Evolutionary conservation across 2,113 vertebrate genomes (phyloP), one percentile per base, ranked within the genome.

Genomic region (Larimichthys crocea): DNA sequence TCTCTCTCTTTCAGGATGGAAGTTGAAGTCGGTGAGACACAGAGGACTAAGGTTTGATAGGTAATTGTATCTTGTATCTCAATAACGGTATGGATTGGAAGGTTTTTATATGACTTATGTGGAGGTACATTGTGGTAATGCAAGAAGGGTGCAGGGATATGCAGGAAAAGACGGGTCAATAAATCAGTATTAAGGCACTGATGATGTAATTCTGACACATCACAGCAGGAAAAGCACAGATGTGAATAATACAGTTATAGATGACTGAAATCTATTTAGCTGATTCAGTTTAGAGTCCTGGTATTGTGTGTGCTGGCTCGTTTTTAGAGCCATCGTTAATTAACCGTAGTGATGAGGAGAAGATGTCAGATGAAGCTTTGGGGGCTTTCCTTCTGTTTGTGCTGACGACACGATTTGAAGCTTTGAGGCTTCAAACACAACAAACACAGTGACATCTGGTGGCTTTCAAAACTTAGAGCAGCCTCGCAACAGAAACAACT

Each of bases 1-100:
- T 83, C 44, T 90, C 44, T 90, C n/a, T 91, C 65, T 91, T 91
- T 79, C 86, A 89, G 86, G 76, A 62, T 20, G 46, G 64, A 88
- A 66, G 56, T 2, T 69, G 68, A 50, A 65, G 52, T 42, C 5
- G 16, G 65, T 74, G 42, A 78, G 48, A 68, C 40, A 68, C 17
- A 19, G 22, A 82, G 9, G 40, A 71, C 68, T 50, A 10, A 42
- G 49, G 29, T 14, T 56, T 49, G 19, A 49, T 17, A 24, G 5
- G 16, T 59, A 29, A 57, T 10, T 15, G 46, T n/a, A 1, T 16
- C 19, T 10, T 60, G 57, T 64, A n/a, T n/a, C n/a, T n/a, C n/a
- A 24, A 24, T 24, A 24, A 42, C 56, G n/a, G n/a, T 5, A 6
- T 49, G n/a, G 3, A 62, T 46, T 40, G 24, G 31, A 29, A 20